Percentiles rank a stretch among this genome's conserved stretches.
phyloP scores from a whole-genome alignment of 30 jellyfish, hydroid and myxozoan genomes.

The Aurelia aurita complex sp. Pacific region DNA sequence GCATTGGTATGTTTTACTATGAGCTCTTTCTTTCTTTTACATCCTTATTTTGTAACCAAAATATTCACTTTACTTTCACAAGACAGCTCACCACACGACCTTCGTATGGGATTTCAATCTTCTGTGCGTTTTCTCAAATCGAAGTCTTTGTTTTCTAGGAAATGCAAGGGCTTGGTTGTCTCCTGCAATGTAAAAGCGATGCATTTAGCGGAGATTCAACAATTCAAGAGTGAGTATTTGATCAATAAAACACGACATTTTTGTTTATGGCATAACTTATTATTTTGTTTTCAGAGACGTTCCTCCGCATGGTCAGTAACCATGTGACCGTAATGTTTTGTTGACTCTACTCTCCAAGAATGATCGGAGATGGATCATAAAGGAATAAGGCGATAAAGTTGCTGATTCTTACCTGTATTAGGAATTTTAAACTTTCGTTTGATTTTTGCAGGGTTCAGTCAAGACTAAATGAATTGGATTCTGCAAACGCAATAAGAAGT shows the following conservation, averaged over 20 bases:
- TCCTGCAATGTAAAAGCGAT: conserved; percentile 46
- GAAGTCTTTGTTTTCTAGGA: conserved; percentile 7
- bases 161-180: conserved; percentile 38
- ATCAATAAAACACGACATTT: no score
- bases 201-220: conserved; percentile 45
- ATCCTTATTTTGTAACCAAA: not conserved
- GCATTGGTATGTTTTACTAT: conserved; percentile 20
- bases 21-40: not conserved
- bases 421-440: not conserved
- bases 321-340: no score
- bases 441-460: not conserved
- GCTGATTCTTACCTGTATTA: no score
- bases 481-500: conserved; percentile 9
- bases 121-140: not conserved
- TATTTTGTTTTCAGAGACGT: no score
- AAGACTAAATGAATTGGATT: conserved; percentile 12
- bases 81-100: not conserved
- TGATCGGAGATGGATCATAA: no score
- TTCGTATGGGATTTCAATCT: not conserved
- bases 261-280: no score
- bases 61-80: not conserved
- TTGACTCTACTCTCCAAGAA: no score
- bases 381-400: no score
- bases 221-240: conserved; percentile 7
- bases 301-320: no score